Base-by-base conservation (phyloP, 2,888 invertebrate species). In the Eulithis prunata region DNA sequence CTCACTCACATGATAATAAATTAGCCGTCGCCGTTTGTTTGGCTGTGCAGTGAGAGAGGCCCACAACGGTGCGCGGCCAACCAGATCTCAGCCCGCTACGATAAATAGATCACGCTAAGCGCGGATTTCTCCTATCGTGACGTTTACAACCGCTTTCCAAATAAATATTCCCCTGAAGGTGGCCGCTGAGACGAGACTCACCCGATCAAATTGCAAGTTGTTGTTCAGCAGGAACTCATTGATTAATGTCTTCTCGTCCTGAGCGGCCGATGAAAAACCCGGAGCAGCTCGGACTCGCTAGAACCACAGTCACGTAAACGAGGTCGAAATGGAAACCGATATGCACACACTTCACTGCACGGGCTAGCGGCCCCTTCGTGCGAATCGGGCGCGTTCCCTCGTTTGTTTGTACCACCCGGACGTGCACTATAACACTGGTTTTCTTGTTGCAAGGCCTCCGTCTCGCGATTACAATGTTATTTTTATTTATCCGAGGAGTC, bases 191-290 rank as follows among this genome's bases (percentile, higher is more conserved):
- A 89, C 91, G 53, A 69, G 71, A 89, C 91, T 90, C 85, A 91
- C 91, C 88, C 88, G 89, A 90, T 91, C 89, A 87, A 88, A 89
- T 90, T 84, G 84, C 80, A 84, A 85, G 85, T 81, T 81, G 86
- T 85, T 87, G 87, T 81, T 81, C 76, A 81, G 77, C 77, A 76
- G 81, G 81, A 78, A 78, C 76, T 80, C 88, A 88, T 90, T 86
- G 88, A 88, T 86, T 83, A 80, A 76, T 75, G 75, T 77, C 75
- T 77, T 78, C 77, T 77, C 73, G 78, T 80, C 77, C 78, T 75
- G 72, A 76, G 74, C 78, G 80, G 75, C 79, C 79, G 81, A 75
- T 85, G 84, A 85, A 85, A 85, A 21, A 86, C 83, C 85, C 82
- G 78, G 77, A 81, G 79, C 79, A 76, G 62, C 73, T 78, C 79